Evolutionary conservation across 2,888 invertebrate species (phyloP), one percentile per base, ranked within the genome.

Genomic region (Ctenicera cuprea): DNA sequence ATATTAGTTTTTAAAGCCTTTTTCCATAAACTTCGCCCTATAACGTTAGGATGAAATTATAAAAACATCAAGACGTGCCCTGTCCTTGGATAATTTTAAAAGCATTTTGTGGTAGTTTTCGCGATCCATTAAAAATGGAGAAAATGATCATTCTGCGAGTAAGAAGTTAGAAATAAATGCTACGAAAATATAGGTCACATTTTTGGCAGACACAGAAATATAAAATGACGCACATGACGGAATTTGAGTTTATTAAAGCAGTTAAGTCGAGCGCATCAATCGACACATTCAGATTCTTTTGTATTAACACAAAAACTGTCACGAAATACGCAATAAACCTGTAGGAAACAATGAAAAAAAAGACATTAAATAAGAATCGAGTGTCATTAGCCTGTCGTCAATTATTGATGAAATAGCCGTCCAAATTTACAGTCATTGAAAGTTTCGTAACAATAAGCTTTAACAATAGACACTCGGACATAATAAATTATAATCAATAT

Each of bases 151-250:
- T 33, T 48, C 20, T 8, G 48, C 20, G 18, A 18, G 48, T 38
- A 12, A 48, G 48, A 18, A 18, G 61, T 65, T 41, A 48, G 48
- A 68, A 68, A 68, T 69, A 65, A 61, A 30, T 45, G 54, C 45
- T 33, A 12, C 45, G 20, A 61, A 68, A 61, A 69, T 69, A 69
- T 69, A 69, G 68, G 68, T 69, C 68, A 22, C 68, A 69, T 48
- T 69, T 69, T 69, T 69, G 68, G 68, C 68, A 62, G 48, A 16
- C 37, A 67, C 68, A 61, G 18, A 69, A 69, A 69, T 69, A 69
- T 48, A 59, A 61, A 54, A 41, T 69, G 68, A 69, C 68, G 68
- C 68, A 69, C 68, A 30, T 37, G 48, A 48, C 20, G 61, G 68
- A 62, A 69, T 69, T 62, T 59, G 18, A 48, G 57, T 69, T 68